A percentile compares a stretch with the other conserved stretches of the same genome.
These are phyloP conservation scores for Papilio xuthus DNA, from an alignment of 1,140 invertebrate species.

Conservation along the genomic window DNA sequence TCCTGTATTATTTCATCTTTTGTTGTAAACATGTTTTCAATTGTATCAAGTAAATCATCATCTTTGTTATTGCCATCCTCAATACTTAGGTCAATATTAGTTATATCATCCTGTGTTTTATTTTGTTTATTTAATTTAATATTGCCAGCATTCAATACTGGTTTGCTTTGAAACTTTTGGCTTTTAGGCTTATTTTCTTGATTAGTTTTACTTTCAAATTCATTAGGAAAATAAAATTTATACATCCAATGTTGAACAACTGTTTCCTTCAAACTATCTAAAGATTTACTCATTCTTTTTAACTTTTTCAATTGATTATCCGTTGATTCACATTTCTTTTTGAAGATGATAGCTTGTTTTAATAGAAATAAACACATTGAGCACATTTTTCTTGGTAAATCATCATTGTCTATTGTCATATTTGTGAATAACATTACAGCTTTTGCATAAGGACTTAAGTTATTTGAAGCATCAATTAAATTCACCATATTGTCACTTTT, in stretches of 20 bases:
- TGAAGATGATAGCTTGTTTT: conserved; percentile 67
- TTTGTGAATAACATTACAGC: conserved; percentile 58
- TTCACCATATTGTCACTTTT: conserved; percentile 60
- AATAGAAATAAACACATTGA: conserved; percentile 59
- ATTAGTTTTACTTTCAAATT: conserved; percentile 25
- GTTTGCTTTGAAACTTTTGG: conserved; percentile 20
- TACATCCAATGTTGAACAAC: conserved; percentile 58
- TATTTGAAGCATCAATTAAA: conserved; percentile 60
- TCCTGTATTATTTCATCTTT: background rate
- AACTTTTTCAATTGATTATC: conserved; percentile 49
- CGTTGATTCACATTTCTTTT: conserved; percentile 64
- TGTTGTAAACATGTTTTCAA: background rate
- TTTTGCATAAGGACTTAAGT: conserved; percentile 62
- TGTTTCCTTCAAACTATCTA: conserved; percentile 48
- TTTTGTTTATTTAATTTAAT: conserved; percentile 33
- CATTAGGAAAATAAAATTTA: conserved; percentile 52
- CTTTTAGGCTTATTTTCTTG: background rate
- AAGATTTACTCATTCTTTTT: conserved; percentile 32
- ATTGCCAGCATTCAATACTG: background rate
- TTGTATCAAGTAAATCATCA: background rate
- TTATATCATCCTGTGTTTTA: background rate
- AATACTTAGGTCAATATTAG: background rate
- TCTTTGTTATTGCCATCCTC: background rate
- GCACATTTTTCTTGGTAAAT: conserved; percentile 65
- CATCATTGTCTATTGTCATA: conserved; percentile 57